Base-by-base conservation (phyloP, 2,888 invertebrate species). In the Ormyrus nitidulus region DNA sequence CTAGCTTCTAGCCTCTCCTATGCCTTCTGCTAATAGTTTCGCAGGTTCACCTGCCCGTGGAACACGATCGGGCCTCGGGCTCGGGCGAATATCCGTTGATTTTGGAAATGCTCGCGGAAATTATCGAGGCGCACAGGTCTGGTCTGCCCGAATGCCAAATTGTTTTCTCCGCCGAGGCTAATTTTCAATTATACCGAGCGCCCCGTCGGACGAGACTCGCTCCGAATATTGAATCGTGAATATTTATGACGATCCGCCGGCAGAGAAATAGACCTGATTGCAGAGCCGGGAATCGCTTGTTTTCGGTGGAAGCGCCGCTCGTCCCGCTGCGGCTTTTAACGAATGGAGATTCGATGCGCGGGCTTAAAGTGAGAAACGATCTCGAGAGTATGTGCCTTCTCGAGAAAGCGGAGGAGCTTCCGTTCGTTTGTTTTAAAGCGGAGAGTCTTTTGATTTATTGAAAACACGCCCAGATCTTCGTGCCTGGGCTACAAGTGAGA, bases 1-100 rank as follows among this genome's bases (percentile, higher is more conserved):
- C 83, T 82, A 81, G 83, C 84, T 86, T 85, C 86, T 83, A 86
- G 65, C 65, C 11, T 46, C 58, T 58, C 68, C 56, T 86, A 86
- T 84, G 85, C 82, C 84, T 83, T 89, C 89, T 89, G 84, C 87
- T 86, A 87, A 89, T 88, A 88, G 86, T 84, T 88, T 84, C 84
- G 85, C 79, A 81, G 80, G 80, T 79, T 78, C 89, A 89, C 89
- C 89, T 89, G 89, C 89, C 86, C 61, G 9, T 13, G 61, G 11
- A 4, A 13, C 54, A 13, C 54, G 61, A 49, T 65, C 78, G 54
- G 54, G 46, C 77, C 77, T 78, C 72, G 72, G 65, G 19, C 19
- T 5, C 44, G 48, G 48, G 54, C 66, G 64, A 77, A 19, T 19
- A 82, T 84, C 81, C 72, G 83, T 68, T 79, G 72, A 82, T 84